Evolutionary conservation across 2,113 vertebrate genomes (phyloP).

Genomic region (Amphilophus citrinellus): DNA sequence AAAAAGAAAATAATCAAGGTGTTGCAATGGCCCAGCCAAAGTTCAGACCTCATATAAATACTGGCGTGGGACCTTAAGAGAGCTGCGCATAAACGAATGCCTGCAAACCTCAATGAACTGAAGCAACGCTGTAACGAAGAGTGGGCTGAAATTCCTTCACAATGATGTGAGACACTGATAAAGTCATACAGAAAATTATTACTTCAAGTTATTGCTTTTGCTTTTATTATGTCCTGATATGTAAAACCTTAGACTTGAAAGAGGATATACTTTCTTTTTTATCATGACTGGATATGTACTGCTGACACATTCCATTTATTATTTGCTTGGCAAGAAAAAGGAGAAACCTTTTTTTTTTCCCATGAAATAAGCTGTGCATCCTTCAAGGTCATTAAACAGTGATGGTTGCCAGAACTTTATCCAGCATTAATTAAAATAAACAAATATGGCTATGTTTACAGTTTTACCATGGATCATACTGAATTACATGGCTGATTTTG

Average conservation of each 20-base stretch:
- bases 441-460: constrained; percentile 40
- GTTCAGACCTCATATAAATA: neutral
- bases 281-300: neutral
- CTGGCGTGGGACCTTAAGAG: neutral
- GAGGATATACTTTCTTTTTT: neutral
- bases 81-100: neutral
- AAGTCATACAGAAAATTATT: neutral
- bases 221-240: neutral
- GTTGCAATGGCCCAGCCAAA: neutral
- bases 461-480: neutral
- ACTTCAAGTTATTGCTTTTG: neutral
- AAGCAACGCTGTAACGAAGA: neutral
- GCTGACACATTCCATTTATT: constrained; percentile 28
- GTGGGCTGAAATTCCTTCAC: neutral
- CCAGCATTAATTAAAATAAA: constrained; percentile 35
- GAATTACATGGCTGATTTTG: constrained; percentile 4
- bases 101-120: neutral
- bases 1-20: neutral
- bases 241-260: neutral
- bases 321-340: constrained; percentile 19
- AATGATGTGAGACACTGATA: neutral
- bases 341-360: neutral
- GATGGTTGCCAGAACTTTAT: constrained; percentile 14
- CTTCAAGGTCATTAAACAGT: constrained; percentile 31
- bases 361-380: constrained; percentile 6